Evolutionary conservation across 1,140 invertebrate species (phyloP), one percentile per base, ranked within the genome.

Genomic region (Ceratitis capitata): DNA sequence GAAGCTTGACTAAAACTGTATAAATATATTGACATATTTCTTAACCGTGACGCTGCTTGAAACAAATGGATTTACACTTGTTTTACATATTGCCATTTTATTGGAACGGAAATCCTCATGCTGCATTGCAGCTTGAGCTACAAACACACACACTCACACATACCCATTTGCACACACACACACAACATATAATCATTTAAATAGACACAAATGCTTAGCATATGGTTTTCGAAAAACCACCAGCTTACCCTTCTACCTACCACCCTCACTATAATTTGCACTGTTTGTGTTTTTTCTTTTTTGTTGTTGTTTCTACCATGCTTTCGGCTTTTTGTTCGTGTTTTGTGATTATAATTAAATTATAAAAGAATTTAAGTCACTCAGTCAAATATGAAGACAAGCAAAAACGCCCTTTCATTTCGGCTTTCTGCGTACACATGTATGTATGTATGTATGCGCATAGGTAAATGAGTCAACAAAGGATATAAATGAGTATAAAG

Each of bases 281-380:
- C 42, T 16, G 61, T n/a, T n/a, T n/a, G n/a, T n/a, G n/a, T n/a
- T n/a, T n/a, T n/a, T n/a, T n/a, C n/a, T n/a, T n/a, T 64, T 64
- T 64, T 42, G 39, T 74, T 74, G 35, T 74, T 74, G 35, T 42
- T 74, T 1, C n/a, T n/a, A n/a, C n/a, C n/a, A n/a, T n/a, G 19
- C 23, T 6, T 23, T n/a, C 51, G 19, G 0, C 51, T 23, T 56
- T 32, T 74, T 74, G n/a, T 78, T 78, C 10, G 42, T 45, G 39
- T 26, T 45, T 78, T 78, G 39, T 78, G 69, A 78, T 78, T 78
- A 78, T 78, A 78, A 78, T 78, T 78, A 78, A 78, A 78, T 78
- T 78, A 78, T 78, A 78, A 78, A 78, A 78, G 69, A 78, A 78
- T 78, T 78, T 78, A 78, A 78, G 69, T 78, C 69, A 78, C 39